A percentile compares a stretch with the other conserved stretches of the same genome.
Conservation (phyloP, 1,140 invertebrate genomes). For the Panagrolaimus sp. region DNA sequence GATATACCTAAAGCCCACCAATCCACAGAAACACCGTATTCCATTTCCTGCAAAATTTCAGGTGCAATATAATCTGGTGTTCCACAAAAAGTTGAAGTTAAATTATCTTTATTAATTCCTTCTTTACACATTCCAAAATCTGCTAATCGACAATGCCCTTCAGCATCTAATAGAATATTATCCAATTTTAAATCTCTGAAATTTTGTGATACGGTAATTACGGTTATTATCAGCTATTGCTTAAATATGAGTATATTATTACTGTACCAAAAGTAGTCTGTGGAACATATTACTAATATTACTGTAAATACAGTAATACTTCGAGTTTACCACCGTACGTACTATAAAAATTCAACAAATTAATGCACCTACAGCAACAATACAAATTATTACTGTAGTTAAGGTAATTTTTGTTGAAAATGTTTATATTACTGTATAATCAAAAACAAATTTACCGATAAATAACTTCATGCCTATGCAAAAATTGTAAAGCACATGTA, state of each 20-base stretch:
- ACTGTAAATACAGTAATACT: no score
- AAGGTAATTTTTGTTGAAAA: no score
- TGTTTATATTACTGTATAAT: no score
- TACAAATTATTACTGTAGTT: no score
- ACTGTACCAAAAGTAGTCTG: no score
- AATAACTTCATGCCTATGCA: constrained; percentile 88
- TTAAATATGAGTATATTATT: no score
- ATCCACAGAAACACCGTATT: constrained; percentile 94
- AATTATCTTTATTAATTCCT: constrained; percentile 87
- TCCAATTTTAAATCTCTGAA: constrained; percentile 79
- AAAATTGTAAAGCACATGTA: constrained; percentile 83
- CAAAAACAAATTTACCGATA: constrained; percentile 68
- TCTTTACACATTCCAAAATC: constrained; percentile 99
- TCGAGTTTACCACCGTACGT: no score
- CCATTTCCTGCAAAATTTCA: constrained; percentile 91
- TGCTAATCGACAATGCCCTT: constrained; percentile 93
- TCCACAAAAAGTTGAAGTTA: constrained; percentile 96
- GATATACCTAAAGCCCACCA: constrained; percentile 99
- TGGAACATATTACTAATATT: no score
- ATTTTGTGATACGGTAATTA: background rate
- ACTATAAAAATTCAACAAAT: no score
- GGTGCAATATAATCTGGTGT: constrained; percentile 98
- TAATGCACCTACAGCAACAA: no score
- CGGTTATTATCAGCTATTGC: no score
- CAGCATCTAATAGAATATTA: constrained; percentile 90